Evolutionary conservation across 2,888 invertebrate genomes (phyloP), one percentile per base, ranked within the genome.

Genomic region (Andrena minutula): DNA sequence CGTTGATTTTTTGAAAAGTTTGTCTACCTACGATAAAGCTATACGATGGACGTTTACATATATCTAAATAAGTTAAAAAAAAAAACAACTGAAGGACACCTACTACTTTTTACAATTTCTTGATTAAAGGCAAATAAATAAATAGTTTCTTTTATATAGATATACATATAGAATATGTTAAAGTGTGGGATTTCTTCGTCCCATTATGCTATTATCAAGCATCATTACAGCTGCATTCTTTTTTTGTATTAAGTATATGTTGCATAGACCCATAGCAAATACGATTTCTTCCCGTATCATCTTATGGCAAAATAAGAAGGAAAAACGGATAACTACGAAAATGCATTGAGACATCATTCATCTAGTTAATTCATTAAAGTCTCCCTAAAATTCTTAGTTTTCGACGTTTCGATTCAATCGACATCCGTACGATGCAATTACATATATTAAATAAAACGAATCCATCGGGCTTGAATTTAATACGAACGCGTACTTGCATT

Each of bases 1-100:
- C 56, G 93, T 93, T 92, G 93, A 93, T 89, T 88, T 88, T 89
- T 92, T 90, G 87, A 92, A 91, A 93, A 61, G 78, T 89, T 90
- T 86, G 80, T 90, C 91, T 93, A 93, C 84, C 89, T 93, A 93
- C 88, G 58, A 87, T 91, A 92, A 91, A 92, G 89, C 91, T 92
- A 92, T 86, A 89, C 79, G 86, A 89, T 88, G 88, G 85, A 91
- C 86, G 88, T 88, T 85, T 71, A 89, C 82, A 89, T 84, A 90
- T 79, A 86, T 82, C 81, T 89, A 90, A 90, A 90, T 90, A 88
- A 89, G 80, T 88, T 87, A 88, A 85, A 85, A 83, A 71, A 23
- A 49, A 56, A 61, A 58, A n/a, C 49, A 32, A 53, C 41, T 26
- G 56, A 78, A 82, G 66, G 61, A 88, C 88, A 84, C 41, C 68